Percentiles rank a stretch among this genome's conserved stretches.
These are phyloP conservation scores for Takifugu rubripes DNA, from an alignment of 2,797 vertebrate species.

Conservation along the genomic window DNA sequence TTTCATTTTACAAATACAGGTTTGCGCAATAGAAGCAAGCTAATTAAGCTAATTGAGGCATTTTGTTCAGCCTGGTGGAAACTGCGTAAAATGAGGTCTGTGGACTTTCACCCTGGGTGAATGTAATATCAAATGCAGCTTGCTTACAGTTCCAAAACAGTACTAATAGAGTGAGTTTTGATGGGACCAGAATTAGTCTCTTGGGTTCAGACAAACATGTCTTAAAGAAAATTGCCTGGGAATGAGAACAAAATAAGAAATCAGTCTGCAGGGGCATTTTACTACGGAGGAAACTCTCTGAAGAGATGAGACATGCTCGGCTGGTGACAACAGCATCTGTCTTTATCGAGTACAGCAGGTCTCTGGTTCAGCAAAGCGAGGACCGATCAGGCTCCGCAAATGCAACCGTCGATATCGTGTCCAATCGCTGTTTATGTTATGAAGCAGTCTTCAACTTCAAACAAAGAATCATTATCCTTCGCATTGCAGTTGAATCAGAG, in stretches of 20 bases:
- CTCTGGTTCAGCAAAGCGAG: background rate
- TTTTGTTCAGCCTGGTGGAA: too few species aligned
- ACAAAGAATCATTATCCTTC: too few species aligned
- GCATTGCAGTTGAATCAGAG: too few species aligned
- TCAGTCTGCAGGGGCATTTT: constrained; percentile 15
- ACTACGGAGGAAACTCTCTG: constrained; percentile 10
- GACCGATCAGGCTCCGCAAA: background rate
- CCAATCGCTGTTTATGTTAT: too few species aligned
- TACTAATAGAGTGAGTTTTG: background rate
- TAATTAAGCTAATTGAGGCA: background rate
- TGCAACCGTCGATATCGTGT: too few species aligned
- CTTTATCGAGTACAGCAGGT: background rate
- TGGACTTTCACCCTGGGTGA: too few species aligned
- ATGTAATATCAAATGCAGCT: too few species aligned
- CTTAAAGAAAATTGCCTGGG: constrained; percentile 30
- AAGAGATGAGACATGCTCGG: background rate
- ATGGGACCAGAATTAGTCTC: constrained; percentile 5
- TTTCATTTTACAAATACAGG: too few species aligned
- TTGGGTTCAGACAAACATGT: constrained; percentile 1
- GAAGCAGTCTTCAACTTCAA: too few species aligned
- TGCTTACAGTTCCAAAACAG: too few species aligned
- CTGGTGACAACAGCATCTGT: constrained; percentile 12
- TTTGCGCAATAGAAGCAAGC: too few species aligned
- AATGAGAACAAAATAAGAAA: constrained; percentile 30
- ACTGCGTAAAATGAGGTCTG: too few species aligned